These are phyloP conservation scores for Zaprionus kolodkinae DNA, from an alignment of 1,140 invertebrate species.

Conservation along the genomic window DNA sequence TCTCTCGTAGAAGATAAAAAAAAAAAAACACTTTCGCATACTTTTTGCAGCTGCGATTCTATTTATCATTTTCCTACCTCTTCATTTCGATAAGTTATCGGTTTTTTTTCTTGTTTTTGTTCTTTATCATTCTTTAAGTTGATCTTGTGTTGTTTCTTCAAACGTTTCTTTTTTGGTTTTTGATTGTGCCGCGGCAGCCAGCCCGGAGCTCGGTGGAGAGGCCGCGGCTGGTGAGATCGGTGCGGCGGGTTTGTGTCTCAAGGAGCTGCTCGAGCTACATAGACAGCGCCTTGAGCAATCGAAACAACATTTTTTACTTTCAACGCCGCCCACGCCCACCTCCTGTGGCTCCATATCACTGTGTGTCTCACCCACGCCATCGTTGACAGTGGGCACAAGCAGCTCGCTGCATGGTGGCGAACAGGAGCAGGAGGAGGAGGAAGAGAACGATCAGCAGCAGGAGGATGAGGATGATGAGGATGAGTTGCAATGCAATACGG, in stretches of 20 bases:
- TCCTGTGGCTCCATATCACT: conserved; percentile 72
- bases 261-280: conserved; percentile 77
- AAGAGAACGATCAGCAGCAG: conserved; percentile 19
- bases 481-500: conserved; percentile 33
- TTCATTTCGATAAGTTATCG: conserved; percentile 3
- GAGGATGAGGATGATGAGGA: conserved; percentile 59
- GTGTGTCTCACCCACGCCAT: conserved; percentile 70
- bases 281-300: conserved; percentile 79
- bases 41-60: conserved; percentile 34
- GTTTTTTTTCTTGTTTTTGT: conserved; percentile 1
- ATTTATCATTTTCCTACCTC: conserved; percentile 23
- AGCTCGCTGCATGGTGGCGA: conserved; percentile 44
- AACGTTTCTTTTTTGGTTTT: conserved; percentile 67
- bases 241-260: conserved; percentile 59
- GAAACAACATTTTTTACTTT: conserved; percentile 84
- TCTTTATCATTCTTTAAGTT: conserved; percentile 32
- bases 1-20: background rate
- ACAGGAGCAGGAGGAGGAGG: conserved; percentile 38
- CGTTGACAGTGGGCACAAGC: conserved; percentile 43
- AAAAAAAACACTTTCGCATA: background rate
- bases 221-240: conserved; percentile 39
- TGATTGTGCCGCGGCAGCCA: conserved; percentile 58
- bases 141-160: conserved; percentile 61
- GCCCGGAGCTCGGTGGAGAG: conserved; percentile 64
- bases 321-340: conserved; percentile 74